phyloP scores from a whole-genome alignment of 1,140 invertebrate genomes.

The Chymomyza costata region DNA sequence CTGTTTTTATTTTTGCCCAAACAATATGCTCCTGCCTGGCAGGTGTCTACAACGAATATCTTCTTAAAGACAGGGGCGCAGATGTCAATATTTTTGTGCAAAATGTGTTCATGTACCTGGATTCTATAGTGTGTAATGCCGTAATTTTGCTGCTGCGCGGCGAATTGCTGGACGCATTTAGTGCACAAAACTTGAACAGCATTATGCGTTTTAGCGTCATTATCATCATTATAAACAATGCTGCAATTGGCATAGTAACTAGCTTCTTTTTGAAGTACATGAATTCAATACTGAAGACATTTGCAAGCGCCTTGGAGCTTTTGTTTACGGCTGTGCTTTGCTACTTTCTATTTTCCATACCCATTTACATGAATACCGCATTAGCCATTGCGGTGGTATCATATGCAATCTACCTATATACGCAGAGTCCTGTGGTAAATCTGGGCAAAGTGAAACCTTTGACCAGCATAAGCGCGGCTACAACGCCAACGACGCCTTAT shows the following conservation, averaged over 20 bases:
- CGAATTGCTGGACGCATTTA: conserved; percentile 79
- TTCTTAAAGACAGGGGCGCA: conserved; percentile 89
- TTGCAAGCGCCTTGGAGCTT: conserved; percentile 95
- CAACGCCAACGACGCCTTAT: conserved; percentile 18
- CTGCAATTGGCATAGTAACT: conserved; percentile 93
- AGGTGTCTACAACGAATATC: conserved; percentile 97
- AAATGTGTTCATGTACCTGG: conserved; percentile 97
- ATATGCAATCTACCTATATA: conserved; percentile 89
- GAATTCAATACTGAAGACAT: conserved; percentile 97
- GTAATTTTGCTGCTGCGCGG: conserved; percentile 82
- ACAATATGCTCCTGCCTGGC: conserved; percentile 95
- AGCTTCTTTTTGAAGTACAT: conserved; percentile 94
- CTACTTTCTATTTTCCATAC: conserved; percentile 91
- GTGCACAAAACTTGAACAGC: conserved; percentile 77
- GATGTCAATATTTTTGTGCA: conserved; percentile 93
- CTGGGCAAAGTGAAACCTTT: conserved; percentile 67
- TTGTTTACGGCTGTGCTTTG: conserved; percentile 93
- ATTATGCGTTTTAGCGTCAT: conserved; percentile 84
- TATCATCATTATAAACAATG: conserved; percentile 91
- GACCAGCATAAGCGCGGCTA: conserved; percentile 37
- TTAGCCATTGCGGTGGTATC: conserved; percentile 89
- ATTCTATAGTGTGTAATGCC: conserved; percentile 94
- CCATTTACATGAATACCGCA: conserved; percentile 88
- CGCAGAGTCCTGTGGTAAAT: conserved; percentile 90
- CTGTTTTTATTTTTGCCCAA: conserved; percentile 87